Percentiles rank a stretch among this genome's conserved stretches.
Evolutionary conservation across 2,113 vertebrate genomes (phyloP).

Genomic region (Lampris incognitus): DNA sequence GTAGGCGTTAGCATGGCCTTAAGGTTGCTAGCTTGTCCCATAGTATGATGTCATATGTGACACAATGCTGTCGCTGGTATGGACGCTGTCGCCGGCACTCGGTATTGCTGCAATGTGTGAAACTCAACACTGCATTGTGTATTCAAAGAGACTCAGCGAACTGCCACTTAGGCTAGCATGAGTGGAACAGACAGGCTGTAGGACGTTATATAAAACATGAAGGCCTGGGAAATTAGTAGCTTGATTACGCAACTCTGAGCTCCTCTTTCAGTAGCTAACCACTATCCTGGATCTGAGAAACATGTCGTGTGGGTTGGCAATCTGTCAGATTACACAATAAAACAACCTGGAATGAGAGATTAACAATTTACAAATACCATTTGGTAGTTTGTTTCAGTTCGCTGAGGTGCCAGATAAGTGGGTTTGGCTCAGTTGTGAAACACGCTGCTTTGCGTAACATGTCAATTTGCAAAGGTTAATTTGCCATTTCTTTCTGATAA

Average conservation of each 20-base stretch:
- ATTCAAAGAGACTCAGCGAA: background rate
- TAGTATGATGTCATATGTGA: slow-evolving; percentile 28
- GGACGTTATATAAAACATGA: background rate
- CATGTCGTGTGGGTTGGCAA: background rate
- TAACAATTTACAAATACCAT: too few relatives aligned
- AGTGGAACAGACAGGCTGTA: background rate
- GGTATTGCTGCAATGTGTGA: slow-evolving; percentile 4
- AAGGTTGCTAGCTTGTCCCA: background rate
- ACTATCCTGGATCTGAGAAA: background rate
- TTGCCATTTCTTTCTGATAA: too few relatives aligned
- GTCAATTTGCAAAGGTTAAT: too few relatives aligned
- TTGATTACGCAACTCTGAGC: background rate
- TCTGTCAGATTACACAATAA: too few relatives aligned
- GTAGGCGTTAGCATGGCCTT: background rate
- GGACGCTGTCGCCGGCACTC: background rate
- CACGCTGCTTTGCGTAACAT: too few relatives aligned
- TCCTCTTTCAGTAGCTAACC: background rate
- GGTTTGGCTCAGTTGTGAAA: too few relatives aligned
- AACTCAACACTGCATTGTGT: slow-evolving; percentile 9
- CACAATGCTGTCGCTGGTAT: slow-evolving; percentile 17
- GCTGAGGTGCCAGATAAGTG: too few relatives aligned
- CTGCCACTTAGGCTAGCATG: background rate
- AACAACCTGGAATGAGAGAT: too few relatives aligned
- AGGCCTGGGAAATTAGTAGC: background rate
- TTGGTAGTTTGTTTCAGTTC: too few relatives aligned